Evolutionary conservation across 37 sponge, comb jelly and placozoan genomes (phyloP).

Genomic region (Chondrosia reniformis): DNA sequence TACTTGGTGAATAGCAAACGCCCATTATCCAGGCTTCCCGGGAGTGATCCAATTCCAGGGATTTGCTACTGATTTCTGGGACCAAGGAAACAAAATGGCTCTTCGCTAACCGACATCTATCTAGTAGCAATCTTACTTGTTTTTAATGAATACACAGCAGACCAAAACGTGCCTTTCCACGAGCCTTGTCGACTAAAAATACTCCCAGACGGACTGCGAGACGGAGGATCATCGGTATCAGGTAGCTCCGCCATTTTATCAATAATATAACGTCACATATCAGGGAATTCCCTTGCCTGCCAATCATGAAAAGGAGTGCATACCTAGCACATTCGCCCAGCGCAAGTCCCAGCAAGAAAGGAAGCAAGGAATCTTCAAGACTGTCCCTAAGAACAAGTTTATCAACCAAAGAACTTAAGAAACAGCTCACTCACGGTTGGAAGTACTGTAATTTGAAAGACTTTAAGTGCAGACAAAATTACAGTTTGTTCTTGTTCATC

Average conservation of each 20-base stretch:
- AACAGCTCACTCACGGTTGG: background rate
- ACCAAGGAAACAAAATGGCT: background rate
- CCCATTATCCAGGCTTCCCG: constrained; percentile 5
- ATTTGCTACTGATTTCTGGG: constrained; percentile 13
- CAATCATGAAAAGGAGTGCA: background rate
- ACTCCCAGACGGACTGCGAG: background rate
- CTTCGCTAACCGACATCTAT: background rate
- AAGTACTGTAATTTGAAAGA: too few species aligned
- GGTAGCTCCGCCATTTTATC: constrained; percentile 16
- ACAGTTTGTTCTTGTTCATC: too few species aligned
- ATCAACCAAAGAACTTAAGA: background rate
- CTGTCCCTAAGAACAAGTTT: background rate
- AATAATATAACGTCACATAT: background rate
- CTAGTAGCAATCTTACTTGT: background rate
- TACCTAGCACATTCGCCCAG: background rate
- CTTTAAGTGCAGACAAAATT: too few species aligned
- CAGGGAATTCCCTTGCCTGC: background rate
- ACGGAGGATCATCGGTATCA: too few species aligned
- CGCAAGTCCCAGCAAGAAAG: background rate
- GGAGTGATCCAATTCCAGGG: constrained; percentile 13
- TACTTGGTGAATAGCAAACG: background rate
- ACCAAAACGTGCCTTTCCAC: constrained; percentile 12
- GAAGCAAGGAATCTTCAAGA: background rate
- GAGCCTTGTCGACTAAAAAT: background rate
- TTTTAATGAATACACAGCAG: background rate